phyloP scores from a whole-genome alignment of 2,888 invertebrate species.

The Brachypalpus laphriformis region DNA sequence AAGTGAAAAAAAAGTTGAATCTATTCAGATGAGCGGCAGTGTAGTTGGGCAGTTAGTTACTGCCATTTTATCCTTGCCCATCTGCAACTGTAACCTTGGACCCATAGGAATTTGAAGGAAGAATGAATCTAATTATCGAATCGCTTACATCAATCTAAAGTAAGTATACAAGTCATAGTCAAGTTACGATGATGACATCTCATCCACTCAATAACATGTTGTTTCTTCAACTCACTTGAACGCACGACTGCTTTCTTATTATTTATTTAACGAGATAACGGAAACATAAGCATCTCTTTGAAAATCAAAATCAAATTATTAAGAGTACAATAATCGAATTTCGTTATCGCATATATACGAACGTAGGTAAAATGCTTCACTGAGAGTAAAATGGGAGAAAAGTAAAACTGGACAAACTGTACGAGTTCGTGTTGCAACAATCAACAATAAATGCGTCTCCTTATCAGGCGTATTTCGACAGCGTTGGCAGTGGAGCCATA shows the following conservation, averaged over 20 bases:
- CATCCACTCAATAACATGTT: neutral
- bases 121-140: too few relatives aligned
- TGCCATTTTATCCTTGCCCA: too few relatives aligned
- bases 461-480: constrained; percentile 52
- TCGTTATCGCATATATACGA: neutral
- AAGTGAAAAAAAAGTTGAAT: constrained; percentile 11
- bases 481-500: constrained; percentile 47
- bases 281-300: constrained; percentile 15
- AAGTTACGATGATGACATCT: too few relatives aligned
- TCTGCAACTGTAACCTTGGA: too few relatives aligned
- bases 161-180: too few relatives aligned
- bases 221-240: neutral
- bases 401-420: constrained; percentile 32
- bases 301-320: constrained; percentile 31
- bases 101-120: too few relatives aligned
- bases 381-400: constrained; percentile 32
- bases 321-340: neutral
- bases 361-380: constrained; percentile 46
- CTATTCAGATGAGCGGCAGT: constrained; percentile 50
- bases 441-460: constrained; percentile 51
- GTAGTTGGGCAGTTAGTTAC: too few relatives aligned
- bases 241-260: neutral
- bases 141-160: too few relatives aligned
- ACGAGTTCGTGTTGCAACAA: constrained; percentile 20
- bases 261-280: constrained; percentile 52